Evolutionary conservation across 2,797 vertebrate species (phyloP), one percentile per base, ranked within the genome.

Genomic region (Characodon lateralis): DNA sequence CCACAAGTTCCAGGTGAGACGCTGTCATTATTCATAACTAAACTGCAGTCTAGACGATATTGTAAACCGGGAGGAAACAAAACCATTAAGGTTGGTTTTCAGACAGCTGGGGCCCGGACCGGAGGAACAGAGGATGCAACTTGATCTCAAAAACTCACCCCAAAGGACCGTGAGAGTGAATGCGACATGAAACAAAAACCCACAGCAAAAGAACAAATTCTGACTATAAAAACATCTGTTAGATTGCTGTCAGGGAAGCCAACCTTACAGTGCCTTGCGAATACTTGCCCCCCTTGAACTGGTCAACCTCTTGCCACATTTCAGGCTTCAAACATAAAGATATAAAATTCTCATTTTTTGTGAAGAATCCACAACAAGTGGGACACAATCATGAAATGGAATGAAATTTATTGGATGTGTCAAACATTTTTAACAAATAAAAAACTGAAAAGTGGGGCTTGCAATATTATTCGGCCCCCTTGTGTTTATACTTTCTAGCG

Each of bases 81-180:
- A 73, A 88, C 85, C 85, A 84, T 87, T 85, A 87, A 73, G 80
- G 84, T 76, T 82, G 83, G 87, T 28, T 86, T 86, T 78, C 80
- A 76, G 82, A 85, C 82, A 85, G 85, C 83, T 80, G 80, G 71
- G 63, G 50, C 41, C 59, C 58, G 61, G 71, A 82, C 74, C 55
- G 26, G 43, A 58, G 71, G 63, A 71, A 80, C 53, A 71, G 82
- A 81, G 73, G 78, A 71, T 39, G 87, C 79, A 90, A 90, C 66
- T 43, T 72, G 79, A 89, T 90, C 87, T 84, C 41, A 26, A 13
- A 58, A 16, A 48, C n/a, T 70, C 66, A 70, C 13, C 43, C 66
- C 66, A 26, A 18, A 48, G 66, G 39, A 68, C 65, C 65, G 43
- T 2, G 3, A 69, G n/a, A 26, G 66, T 26, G 66, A 43, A 70